Evolutionary conservation across 2,113 vertebrate genomes (phyloP).

Genomic region (Proteles cristata): DNA sequence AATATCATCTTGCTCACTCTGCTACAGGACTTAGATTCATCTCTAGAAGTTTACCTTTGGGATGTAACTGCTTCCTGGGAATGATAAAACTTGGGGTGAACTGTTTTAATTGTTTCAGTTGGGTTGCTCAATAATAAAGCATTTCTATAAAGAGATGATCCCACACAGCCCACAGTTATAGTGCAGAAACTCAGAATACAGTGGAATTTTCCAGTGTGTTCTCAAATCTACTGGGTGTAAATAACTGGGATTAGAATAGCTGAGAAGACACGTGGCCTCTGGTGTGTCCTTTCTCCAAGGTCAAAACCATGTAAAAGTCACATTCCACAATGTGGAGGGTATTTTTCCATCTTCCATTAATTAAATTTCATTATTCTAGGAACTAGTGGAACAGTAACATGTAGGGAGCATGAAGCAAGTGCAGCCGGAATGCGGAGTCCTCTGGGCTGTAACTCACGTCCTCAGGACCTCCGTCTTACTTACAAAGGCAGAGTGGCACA

Average conservation of each 20-base stretch:
- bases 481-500: background rate
- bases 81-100: background rate
- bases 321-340: background rate
- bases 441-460: background rate
- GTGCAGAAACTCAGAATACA: background rate
- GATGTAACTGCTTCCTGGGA: background rate
- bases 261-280: background rate
- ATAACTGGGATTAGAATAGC: background rate
- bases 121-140: background rate
- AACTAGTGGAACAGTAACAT: background rate
- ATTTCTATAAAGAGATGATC: background rate
- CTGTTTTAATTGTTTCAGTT: background rate
- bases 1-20: background rate
- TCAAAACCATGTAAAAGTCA: slow-evolving; percentile 16
- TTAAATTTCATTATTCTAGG: slow-evolving; percentile 14
- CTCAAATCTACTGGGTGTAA: background rate
- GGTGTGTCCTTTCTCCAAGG: background rate
- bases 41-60: background rate
- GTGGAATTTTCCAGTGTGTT: background rate
- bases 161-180: background rate
- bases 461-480: accelerated
- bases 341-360: background rate
- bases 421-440: background rate
- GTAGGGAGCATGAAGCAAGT: background rate
- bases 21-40: background rate